phyloP scores from a whole-genome alignment of 2,797 vertebrate species.

The Phyllotis vaccarum region DNA sequence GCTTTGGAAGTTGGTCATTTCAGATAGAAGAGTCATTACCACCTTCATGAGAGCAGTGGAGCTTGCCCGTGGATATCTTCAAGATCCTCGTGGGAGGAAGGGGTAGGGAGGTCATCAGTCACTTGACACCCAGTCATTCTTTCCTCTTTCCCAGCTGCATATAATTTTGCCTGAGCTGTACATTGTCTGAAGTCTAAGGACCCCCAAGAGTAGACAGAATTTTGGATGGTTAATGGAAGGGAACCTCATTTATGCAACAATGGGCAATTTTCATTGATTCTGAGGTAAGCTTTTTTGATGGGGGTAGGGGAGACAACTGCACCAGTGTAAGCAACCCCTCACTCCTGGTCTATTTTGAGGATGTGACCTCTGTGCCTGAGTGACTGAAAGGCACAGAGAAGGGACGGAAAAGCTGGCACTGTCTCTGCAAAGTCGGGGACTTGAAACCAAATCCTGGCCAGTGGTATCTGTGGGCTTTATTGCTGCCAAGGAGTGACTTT shows the following conservation, averaged over 20 bases:
- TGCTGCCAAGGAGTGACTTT: conserved; percentile 73
- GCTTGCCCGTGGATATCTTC: no score
- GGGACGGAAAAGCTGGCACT: conserved; percentile 50
- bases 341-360: conserved; percentile 57
- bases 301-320: neutral
- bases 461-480: neutral
- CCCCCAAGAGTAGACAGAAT: neutral
- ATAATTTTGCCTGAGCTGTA: neutral
- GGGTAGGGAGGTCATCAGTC: neutral
- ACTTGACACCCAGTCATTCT: neutral
- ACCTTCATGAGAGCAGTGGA: neutral
- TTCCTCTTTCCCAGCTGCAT: neutral
- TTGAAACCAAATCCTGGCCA: conserved; percentile 60
- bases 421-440: conserved; percentile 55
- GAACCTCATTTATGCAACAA: neutral
- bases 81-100: neutral
- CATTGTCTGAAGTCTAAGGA: neutral
- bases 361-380: conserved; percentile 52
- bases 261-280: neutral
- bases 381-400: conserved; percentile 34
- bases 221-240: neutral
- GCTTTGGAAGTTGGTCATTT: neutral
- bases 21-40: neutral
- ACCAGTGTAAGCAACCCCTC: neutral
- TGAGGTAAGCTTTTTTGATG: no score